Percentiles rank a stretch among this genome's conserved stretches.
Conservation (phyloP, 2,888 invertebrate genomes). For the Xestia ashworthii region DNA sequence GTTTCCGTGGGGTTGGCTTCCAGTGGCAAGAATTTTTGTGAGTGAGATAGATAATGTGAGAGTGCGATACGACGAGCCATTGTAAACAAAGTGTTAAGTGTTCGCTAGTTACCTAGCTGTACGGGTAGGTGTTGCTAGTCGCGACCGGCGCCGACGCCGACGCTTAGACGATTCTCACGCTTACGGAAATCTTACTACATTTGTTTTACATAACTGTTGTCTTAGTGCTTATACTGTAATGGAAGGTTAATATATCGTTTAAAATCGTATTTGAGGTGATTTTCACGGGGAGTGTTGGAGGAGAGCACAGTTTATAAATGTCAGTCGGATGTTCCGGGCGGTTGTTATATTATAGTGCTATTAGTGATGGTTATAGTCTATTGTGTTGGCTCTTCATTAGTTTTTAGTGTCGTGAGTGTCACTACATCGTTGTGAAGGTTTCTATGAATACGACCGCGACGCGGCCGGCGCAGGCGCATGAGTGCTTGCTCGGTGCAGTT, state of each 20-base stretch:
- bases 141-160: background rate
- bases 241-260: conserved; percentile 25
- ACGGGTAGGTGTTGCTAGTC: conserved; percentile 30
- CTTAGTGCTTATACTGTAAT: conserved; percentile 7
- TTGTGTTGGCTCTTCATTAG: conserved; percentile 46
- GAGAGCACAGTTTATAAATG: background rate
- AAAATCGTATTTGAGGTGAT: conserved; percentile 23
- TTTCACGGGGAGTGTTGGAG: conserved; percentile 1
- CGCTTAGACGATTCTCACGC: conserved; percentile 47
- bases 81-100: conserved; percentile 46
- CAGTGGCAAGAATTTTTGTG: conserved; percentile 18
- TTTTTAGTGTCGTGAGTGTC: conserved; percentile 18
- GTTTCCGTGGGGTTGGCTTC: background rate
- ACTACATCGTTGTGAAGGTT: conserved; percentile 6
- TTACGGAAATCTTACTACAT: conserved; percentile 34
- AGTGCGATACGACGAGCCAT: conserved; percentile 46
- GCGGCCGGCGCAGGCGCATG: conserved; percentile 15
- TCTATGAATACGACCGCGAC: conserved; percentile 3
- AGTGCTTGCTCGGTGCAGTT: conserved; percentile 1
- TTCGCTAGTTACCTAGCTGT: conserved; percentile 24
- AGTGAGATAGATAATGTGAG: conserved; percentile 50
- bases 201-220: conserved; percentile 37
- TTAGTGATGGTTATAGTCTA: conserved; percentile 49
- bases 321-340: conserved; percentile 4
- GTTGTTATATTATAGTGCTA: conserved; percentile 35